Conservation (phyloP, 1,140 invertebrate species). For the Agrilus planipennis region DNA sequence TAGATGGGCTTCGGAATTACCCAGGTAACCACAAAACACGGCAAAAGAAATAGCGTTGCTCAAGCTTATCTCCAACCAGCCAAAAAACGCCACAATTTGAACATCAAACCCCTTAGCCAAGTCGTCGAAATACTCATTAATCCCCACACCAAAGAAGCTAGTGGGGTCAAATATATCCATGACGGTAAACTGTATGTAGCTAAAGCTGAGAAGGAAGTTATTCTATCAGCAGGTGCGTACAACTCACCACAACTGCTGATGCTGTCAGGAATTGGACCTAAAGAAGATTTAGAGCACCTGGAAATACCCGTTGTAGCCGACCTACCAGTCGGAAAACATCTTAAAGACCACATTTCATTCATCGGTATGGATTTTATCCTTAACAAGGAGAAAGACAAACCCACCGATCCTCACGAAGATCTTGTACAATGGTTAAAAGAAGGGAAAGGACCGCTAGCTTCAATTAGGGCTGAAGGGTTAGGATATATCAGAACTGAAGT, state of each 20-base stretch:
- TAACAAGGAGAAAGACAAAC: background rate
- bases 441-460: conserved; percentile 34
- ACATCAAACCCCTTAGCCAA: conserved; percentile 41
- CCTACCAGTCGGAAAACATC: conserved; percentile 56
- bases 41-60: conserved; percentile 42
- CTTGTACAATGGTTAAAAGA: conserved; percentile 31
- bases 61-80: conserved; percentile 42
- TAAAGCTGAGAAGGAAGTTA: conserved; percentile 53
- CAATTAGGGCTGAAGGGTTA: conserved; percentile 31
- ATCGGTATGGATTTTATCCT: conserved; percentile 5
- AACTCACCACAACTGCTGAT: conserved; percentile 62
- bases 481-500: conserved; percentile 31
- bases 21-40: conserved; percentile 47
- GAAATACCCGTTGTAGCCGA: conserved; percentile 48
- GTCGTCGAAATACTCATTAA: conserved; percentile 53
- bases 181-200: conserved; percentile 33
- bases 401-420: conserved; percentile 12
- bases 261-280: conserved; percentile 64
- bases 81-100: conserved; percentile 50
- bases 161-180: conserved; percentile 49
- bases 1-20: conserved; percentile 49
- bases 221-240: conserved; percentile 56
- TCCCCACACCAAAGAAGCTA: conserved; percentile 44
- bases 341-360: conserved; percentile 59
- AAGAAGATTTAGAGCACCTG: conserved; percentile 44